Percentiles rank a stretch among this genome's conserved stretches.
These are phyloP conservation scores for Calyptomena viridis DNA, from an alignment of 2,113 vertebrate species.

Conservation along the genomic window DNA sequence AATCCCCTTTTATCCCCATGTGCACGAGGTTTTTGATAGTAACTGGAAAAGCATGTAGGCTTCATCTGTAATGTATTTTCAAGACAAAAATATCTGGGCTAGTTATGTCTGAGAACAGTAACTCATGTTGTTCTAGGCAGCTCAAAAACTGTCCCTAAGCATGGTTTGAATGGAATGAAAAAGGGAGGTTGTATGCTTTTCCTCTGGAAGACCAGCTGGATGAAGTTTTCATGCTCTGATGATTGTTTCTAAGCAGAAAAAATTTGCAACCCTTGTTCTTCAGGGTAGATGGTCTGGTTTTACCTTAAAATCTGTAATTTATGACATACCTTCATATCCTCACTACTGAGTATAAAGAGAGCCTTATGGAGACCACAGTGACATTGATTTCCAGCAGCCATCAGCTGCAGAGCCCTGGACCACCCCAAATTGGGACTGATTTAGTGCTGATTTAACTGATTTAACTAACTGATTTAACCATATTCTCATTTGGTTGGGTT, in stretches of 20 bases:
- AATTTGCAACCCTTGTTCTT: background rate
- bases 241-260: background rate
- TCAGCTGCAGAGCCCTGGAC: background rate
- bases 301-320: background rate
- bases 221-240: background rate
- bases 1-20: background rate
- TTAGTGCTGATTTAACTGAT: too few species aligned
- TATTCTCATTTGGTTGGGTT: background rate
- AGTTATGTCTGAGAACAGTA: background rate
- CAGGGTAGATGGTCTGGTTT: background rate
- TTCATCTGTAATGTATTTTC: background rate
- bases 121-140: background rate
- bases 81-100: slow-evolving; percentile 18
- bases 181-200: background rate
- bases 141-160: background rate
- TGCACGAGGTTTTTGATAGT: background rate
- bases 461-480: background rate
- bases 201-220: background rate
- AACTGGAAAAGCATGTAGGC: slow-evolving; percentile 2
- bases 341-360: background rate
- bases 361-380: background rate
- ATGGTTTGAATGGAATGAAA: background rate
- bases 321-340: background rate
- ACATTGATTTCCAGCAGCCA: background rate
- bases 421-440: background rate